A percentile compares a stretch with the other conserved stretches of the same genome.
These are phyloP conservation scores for Mesoligia furuncula DNA, from an alignment of 2,888 invertebrate species.

Conservation along the genomic window DNA sequence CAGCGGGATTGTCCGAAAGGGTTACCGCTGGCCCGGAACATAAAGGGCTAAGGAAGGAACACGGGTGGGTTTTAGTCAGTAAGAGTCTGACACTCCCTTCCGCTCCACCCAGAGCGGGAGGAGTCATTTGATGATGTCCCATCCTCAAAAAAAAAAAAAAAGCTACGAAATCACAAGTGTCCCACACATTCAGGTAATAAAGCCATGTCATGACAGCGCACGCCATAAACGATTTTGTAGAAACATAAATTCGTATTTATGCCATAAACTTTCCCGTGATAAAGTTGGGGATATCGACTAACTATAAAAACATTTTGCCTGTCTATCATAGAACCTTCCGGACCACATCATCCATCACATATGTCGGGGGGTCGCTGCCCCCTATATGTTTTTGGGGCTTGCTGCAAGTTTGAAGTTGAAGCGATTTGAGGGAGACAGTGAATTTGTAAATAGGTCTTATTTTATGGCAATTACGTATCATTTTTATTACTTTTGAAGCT, in stretches of 20 bases:
- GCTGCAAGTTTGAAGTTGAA: constrained; percentile 52
- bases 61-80: no score
- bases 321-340: constrained; percentile 82
- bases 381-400: constrained; percentile 64
- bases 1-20: no score
- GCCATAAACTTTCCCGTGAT: constrained; percentile 58
- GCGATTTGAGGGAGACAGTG: constrained; percentile 12
- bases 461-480: neutral
- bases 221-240: constrained; percentile 35
- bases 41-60: no score
- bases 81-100: no score
- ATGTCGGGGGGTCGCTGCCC: constrained; percentile 78
- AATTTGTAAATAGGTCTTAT: no score
- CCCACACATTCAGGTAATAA: neutral
- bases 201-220: constrained; percentile 3
- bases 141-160: no score
- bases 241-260: constrained; percentile 53
- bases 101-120: no score
- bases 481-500: neutral
- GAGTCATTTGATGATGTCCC: no score
- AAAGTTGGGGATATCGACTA: constrained; percentile 71
- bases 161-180: neutral
- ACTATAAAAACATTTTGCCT: constrained; percentile 82
- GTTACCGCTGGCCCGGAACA: no score
- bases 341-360: constrained; percentile 85